Conservation (phyloP, 2,113 vertebrate genomes). For the Lampris megalopsis region DNA sequence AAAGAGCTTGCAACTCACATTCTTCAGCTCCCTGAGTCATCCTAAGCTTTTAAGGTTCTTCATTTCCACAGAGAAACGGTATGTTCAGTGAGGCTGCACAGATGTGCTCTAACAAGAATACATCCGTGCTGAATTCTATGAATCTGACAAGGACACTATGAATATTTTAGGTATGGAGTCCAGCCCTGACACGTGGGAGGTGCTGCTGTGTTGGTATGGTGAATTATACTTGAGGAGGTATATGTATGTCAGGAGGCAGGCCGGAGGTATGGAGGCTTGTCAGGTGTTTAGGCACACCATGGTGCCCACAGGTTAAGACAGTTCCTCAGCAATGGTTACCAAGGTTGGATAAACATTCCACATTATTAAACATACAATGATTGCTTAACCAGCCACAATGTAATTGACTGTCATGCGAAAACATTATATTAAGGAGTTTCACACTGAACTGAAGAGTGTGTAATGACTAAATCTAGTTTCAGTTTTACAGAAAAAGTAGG, state of each 20-base stretch:
- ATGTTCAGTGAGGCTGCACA: constrained; percentile 62
- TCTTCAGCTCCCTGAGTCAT: constrained; percentile 54
- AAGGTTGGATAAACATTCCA: too few relatives aligned
- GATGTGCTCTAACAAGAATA: constrained; percentile 74
- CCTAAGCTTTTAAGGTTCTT: constrained; percentile 12
- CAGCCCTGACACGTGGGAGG: constrained; percentile 44
- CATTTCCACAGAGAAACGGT: constrained; percentile 37
- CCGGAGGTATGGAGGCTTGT: neutral
- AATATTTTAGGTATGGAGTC: constrained; percentile 72
- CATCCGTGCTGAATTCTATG: neutral
- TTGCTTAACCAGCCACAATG: too few relatives aligned
- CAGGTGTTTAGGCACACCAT: constrained; percentile 7
- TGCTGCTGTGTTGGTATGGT: constrained; percentile 25
- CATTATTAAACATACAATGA: too few relatives aligned
- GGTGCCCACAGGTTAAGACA: neutral
- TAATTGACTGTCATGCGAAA: too few relatives aligned
- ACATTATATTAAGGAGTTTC: too few relatives aligned
- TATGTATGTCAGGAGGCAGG: constrained; percentile 7
- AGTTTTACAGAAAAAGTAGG: too few relatives aligned
- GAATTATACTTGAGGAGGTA: neutral
- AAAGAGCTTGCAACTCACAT: constrained; percentile 13
- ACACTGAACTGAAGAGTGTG: too few relatives aligned
- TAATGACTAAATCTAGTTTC: too few relatives aligned
- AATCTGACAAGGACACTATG: constrained; percentile 70
- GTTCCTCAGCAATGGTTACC: too few relatives aligned